Conservation (phyloP, 2,888 invertebrate genomes). For the Tiphia femorata region DNA sequence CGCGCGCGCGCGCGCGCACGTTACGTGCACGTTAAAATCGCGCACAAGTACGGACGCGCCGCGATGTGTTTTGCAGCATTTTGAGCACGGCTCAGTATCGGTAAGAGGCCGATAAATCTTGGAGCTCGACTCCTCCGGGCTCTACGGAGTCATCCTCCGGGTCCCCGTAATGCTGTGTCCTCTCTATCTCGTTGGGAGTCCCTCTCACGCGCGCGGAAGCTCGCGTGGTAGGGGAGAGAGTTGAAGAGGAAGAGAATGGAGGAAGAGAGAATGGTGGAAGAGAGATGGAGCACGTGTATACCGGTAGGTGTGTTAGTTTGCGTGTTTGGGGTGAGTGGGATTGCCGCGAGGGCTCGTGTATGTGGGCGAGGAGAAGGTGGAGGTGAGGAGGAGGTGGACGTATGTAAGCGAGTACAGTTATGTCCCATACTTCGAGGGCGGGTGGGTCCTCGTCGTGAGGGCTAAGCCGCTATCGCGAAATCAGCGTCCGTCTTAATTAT, state of each 20-base stretch:
- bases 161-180: constrained; percentile 28
- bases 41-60: constrained; percentile 40
- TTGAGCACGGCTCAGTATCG: constrained; percentile 65
- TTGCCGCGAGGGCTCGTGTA: neutral
- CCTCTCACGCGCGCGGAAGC: constrained; percentile 17
- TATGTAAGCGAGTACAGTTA: constrained; percentile 47
- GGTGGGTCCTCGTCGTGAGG: constrained; percentile 53
- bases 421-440: constrained; percentile 45
- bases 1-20: constrained; percentile 16
- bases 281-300: neutral
- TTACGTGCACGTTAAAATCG: too few species aligned
- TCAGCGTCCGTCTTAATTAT: constrained; percentile 69
- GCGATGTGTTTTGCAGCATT: constrained; percentile 64
- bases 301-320: neutral
- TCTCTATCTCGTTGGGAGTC: constrained; percentile 27
- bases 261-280: constrained; percentile 31
- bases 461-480: constrained; percentile 60
- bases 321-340: constrained; percentile 3
- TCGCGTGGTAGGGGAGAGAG: constrained; percentile 16
- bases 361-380: constrained; percentile 15
- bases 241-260: constrained; percentile 16
- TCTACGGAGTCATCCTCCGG: constrained; percentile 35
- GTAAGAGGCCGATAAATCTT: constrained; percentile 66
- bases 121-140: constrained; percentile 38
- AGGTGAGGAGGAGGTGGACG: constrained; percentile 6